Base-by-base conservation (phyloP, 2,797 vertebrate species). In the Chlorospingus flavigularis region DNA sequence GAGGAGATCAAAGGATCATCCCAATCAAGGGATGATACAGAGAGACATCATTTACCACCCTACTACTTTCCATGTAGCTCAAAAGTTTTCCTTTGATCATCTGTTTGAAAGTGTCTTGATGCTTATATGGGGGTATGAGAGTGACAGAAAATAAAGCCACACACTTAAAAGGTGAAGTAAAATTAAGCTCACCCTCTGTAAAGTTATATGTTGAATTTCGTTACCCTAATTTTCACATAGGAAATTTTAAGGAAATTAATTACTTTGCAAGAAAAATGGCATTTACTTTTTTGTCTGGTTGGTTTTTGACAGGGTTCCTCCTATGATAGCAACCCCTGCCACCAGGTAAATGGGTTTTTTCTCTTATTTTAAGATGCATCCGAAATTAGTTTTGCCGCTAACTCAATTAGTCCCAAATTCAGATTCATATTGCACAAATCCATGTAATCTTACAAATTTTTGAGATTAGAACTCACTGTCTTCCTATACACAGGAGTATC, bases 251-350 rank as follows among this genome's bases (percentile, higher is more conserved):
- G 37, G 55, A 54, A 92, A 18, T 9, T 53, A 39, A n/a, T 50
- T 65, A 20, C 11, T 83, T 86, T 26, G 10, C 37, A 62, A 61
- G n/a, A 54, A 67, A 63, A 90, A 73, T 40, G 20, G 4, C 40
- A 45, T 78, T 93, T 37, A 95, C 14, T 2, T 54, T 65, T 66
- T 45, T 19, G 8, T 75, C 65, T 57, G 17, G 4, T 84, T 66
- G 1, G 2, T 61, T 88, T 88, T 77, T 63, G 35, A 91, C 87
- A 96, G 96, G 95, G 96, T 43, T 0, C 3, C 90, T 96, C 96
- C 10, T 96, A 96, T 31, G 96, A 96, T 5, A 91, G 96, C 82
- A 96, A 96, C 66, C 95, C 96, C 39, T 96, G 96, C 58, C 94
- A 96, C 61, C 92, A 96, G 96, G 96, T 96, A 96, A 96, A 61